A percentile compares a stretch with the other conserved stretches of the same genome.
Conservation (phyloP, 2,113 vertebrate species). For the Fregata magnificens region DNA sequence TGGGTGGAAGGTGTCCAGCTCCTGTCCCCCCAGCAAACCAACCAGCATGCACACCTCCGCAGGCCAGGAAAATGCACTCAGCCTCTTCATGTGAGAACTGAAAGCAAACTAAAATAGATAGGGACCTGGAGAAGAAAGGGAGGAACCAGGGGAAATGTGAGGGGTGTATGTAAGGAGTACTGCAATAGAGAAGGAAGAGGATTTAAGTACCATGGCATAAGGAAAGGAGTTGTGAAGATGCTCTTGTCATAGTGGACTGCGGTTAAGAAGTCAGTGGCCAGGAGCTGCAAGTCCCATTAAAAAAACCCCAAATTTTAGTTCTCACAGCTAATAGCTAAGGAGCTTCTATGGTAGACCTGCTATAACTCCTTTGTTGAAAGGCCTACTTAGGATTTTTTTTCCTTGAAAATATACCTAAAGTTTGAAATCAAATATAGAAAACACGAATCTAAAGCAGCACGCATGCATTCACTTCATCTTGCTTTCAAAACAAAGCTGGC, state of each 20-base stretch:
- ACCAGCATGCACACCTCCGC: rapidly evolving
- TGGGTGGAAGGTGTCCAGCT: neutral
- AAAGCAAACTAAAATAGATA: neutral
- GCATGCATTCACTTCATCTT: neutral
- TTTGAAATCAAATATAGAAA: neutral
- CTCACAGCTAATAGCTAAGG: neutral
- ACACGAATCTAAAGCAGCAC: neutral
- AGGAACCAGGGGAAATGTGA: neutral
- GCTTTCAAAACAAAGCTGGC: neutral
- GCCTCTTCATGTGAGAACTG: neutral
- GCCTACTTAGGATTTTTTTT: neutral
- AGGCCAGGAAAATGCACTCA: neutral
- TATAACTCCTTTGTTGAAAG: neutral
- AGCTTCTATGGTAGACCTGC: neutral
- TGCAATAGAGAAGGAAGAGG: neutral
- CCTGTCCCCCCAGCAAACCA: neutral
- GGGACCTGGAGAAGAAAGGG: neutral
- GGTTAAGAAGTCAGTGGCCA: neutral
- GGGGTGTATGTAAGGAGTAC: neutral
- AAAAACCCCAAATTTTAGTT: neutral
- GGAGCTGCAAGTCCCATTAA: neutral
- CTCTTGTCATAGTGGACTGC: neutral
- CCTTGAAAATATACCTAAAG: neutral
- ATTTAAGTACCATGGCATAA: neutral
- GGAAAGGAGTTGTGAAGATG: neutral